Conservation (phyloP, 2,113 vertebrate genomes). For the Platichthys stellatus region DNA sequence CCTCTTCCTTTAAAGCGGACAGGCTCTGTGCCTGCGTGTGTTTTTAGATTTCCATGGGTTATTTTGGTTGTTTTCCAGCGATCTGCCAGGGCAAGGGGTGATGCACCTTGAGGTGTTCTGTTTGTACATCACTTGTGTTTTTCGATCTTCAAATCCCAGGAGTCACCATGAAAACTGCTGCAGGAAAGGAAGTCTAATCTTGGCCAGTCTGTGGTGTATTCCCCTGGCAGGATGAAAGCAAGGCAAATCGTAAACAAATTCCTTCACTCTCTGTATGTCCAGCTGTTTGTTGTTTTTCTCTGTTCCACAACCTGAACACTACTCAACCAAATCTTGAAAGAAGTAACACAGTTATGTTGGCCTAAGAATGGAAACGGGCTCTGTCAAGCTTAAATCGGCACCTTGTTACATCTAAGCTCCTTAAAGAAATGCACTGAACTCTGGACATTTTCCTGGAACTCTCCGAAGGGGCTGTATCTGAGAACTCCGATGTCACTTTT, state of each 20-base stretch:
- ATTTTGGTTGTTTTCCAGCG: slow-evolving; percentile 54
- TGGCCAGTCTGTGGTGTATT: slow-evolving; percentile 56
- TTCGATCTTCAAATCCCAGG: slow-evolving; percentile 58
- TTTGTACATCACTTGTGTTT: slow-evolving; percentile 57
- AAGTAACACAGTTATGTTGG: background rate
- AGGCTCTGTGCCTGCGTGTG: slow-evolving; percentile 52
- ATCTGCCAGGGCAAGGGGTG: slow-evolving; percentile 25
- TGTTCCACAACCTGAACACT: slow-evolving; percentile 22
- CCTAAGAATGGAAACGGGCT: background rate
- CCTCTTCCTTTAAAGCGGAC: slow-evolving; percentile 37
- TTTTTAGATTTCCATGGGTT: slow-evolving; percentile 62
- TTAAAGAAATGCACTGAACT: too few species aligned
- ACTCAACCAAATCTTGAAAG: slow-evolving; percentile 6
- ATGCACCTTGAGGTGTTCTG: slow-evolving; percentile 48
- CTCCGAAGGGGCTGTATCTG: too few species aligned
- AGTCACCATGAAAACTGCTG: slow-evolving; percentile 61
- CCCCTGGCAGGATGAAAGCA: slow-evolving; percentile 52
- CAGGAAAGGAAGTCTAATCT: slow-evolving; percentile 74
- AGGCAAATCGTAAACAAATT: slow-evolving; percentile 45
- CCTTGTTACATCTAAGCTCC: too few species aligned
- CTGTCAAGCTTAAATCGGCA: too few species aligned
- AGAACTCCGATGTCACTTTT: too few species aligned
- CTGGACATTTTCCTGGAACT: too few species aligned
- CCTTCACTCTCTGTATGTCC: slow-evolving; percentile 31
- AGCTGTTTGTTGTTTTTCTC: slow-evolving; percentile 49